Conservation (phyloP, 2,113 vertebrate species). For the Lagenorhynchus albirostris region DNA sequence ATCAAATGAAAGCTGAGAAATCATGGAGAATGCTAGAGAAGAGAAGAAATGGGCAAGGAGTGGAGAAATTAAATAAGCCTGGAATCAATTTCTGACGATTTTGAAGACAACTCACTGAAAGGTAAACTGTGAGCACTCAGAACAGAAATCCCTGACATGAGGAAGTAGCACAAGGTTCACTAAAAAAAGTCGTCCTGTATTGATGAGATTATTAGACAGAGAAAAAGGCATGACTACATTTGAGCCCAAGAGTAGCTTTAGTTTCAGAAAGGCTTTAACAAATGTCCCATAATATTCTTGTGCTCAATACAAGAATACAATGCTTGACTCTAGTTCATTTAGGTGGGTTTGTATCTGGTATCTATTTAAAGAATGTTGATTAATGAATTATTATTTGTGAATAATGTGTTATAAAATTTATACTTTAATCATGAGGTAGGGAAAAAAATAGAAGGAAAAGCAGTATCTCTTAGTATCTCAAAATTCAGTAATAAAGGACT, state of each 20-base stretch:
- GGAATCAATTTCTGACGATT: not conserved
- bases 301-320: not conserved
- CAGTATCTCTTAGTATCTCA: not conserved
- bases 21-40: not conserved
- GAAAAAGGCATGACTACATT: not conserved
- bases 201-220: not conserved
- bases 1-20: not conserved
- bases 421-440: not conserved
- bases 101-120: not conserved
- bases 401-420: not conserved
- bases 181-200: not conserved
- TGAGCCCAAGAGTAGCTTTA: not conserved
- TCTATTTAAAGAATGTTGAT: not conserved
- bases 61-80: not conserved
- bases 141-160: not conserved
- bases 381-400: not conserved
- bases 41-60: not conserved
- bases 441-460: not conserved
- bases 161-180: not conserved
- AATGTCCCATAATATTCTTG: not conserved
- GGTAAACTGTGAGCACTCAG: not conserved
- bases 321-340: not conserved
- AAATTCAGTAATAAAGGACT: not conserved
- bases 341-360: not conserved
- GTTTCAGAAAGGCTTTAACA: not conserved